A percentile compares a stretch with the other conserved stretches of the same genome.
Conservation (phyloP, 2,113 vertebrate species). For the Lamprotornis superbus region DNA sequence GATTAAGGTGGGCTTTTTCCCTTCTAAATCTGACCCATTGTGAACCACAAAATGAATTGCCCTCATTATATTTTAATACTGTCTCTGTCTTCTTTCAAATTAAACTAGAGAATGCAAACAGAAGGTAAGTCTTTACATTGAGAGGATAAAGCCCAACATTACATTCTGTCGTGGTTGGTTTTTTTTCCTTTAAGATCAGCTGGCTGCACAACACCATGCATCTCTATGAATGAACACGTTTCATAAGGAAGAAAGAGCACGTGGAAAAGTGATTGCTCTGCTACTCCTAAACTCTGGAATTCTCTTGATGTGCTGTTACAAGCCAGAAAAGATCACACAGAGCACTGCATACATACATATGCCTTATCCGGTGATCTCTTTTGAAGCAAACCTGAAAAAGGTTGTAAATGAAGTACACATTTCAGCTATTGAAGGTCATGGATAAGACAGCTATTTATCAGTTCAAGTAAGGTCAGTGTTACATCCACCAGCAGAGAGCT, state of each 20-base stretch:
- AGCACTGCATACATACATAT: background rate
- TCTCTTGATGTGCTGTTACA: background rate
- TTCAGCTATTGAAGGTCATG: background rate
- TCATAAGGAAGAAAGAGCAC: background rate
- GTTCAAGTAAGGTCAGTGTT: slow-evolving; percentile 11
- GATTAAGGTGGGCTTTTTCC: background rate
- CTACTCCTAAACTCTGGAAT: background rate
- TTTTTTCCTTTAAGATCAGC: background rate
- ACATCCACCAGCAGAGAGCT: background rate
- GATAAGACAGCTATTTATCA: background rate
- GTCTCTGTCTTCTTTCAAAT: background rate
- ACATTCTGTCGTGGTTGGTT: fast-evolving
- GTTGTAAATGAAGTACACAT: background rate
- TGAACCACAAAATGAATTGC: background rate
- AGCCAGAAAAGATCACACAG: background rate
- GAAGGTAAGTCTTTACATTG: background rate
- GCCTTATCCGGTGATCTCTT: background rate
- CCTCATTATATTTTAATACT: background rate
- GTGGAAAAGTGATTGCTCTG: background rate
- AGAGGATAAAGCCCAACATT: background rate
- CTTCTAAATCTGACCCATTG: background rate
- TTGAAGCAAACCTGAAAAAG: background rate
- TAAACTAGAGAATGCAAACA: background rate
- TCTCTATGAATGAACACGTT: background rate
- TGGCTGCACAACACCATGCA: background rate